These are phyloP conservation scores for Pseudoips prasinana DNA, from an alignment of 2,888 invertebrate species.

Conservation along the genomic window DNA sequence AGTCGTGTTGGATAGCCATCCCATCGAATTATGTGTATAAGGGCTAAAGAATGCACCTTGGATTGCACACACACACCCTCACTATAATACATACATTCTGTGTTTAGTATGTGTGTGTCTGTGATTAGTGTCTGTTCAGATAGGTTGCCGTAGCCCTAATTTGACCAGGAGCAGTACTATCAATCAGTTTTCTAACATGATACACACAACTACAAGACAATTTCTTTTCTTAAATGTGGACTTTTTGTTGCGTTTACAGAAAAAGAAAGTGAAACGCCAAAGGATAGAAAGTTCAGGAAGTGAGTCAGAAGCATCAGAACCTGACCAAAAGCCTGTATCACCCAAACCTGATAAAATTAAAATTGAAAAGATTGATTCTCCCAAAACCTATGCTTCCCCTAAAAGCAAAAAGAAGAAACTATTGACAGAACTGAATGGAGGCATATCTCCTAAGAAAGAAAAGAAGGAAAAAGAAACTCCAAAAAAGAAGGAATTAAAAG, in stretches of 20 bases:
- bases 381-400: slow-evolving; percentile 57
- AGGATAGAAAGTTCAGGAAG: slow-evolving; percentile 67
- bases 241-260: slow-evolving; percentile 40
- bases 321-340: slow-evolving; percentile 7
- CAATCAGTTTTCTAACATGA: too few relatives aligned
- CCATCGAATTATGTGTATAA: too few relatives aligned
- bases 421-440: slow-evolving; percentile 8
- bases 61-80: too few relatives aligned
- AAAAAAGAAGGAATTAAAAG: slow-evolving; percentile 1
- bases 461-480: slow-evolving; percentile 13
- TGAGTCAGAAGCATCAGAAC: slow-evolving; percentile 46
- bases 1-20: too few relatives aligned
- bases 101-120: too few relatives aligned
- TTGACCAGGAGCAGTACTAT: too few relatives aligned
- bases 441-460: slow-evolving; percentile 8
- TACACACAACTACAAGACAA: too few relatives aligned
- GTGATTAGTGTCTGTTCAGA: too few relatives aligned
- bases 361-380: slow-evolving; percentile 38
- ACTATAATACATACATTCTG: too few relatives aligned
- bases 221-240: too few relatives aligned
- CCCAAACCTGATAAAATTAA: slow-evolving; percentile 26
- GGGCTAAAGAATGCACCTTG: too few relatives aligned
- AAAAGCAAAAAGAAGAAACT: slow-evolving; percentile 44
- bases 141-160: too few relatives aligned
- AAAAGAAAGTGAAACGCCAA: slow-evolving; percentile 60